Conservation (phyloP, 2,888 invertebrate genomes). For the Archips xylosteana region DNA sequence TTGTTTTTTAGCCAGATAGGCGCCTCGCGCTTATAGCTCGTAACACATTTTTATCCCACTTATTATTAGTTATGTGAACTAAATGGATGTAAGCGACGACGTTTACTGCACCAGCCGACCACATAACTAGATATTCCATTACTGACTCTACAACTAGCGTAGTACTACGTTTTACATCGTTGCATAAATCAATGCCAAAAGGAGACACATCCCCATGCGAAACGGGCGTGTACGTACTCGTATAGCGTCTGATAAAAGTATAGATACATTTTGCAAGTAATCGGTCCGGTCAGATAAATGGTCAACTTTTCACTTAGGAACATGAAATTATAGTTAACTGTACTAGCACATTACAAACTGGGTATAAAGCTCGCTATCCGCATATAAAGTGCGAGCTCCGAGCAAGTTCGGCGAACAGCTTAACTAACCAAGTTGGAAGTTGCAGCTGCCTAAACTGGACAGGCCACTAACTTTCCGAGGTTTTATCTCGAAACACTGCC, state of each 20-base stretch:
- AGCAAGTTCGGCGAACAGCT: slow-evolving; percentile 15
- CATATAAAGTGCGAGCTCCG: not conserved
- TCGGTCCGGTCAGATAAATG: not conserved
- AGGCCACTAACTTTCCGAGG: slow-evolving; percentile 19
- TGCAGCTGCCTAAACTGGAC: slow-evolving; percentile 15
- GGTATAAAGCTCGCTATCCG: slow-evolving; percentile 18
- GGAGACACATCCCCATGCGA: not conserved
- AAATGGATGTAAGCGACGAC: not conserved
- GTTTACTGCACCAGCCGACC: not conserved
- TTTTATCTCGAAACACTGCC: not conserved
- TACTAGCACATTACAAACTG: not conserved
- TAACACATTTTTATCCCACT: no score
- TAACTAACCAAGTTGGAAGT: slow-evolving; percentile 21
- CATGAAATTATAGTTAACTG: no score
- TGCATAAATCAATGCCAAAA: not conserved
- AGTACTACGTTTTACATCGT: not conserved
- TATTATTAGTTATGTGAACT: not conserved
- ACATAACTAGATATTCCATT: not conserved
- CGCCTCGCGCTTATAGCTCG: no score
- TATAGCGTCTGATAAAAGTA: not conserved
- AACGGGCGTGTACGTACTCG: not conserved
- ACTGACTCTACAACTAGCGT: not conserved
- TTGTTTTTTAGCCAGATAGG: no score
- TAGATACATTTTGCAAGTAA: not conserved
- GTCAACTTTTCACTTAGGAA: not conserved